These are phyloP conservation scores for Dinocampus coccinellae DNA, from an alignment of 2,888 invertebrate species.

Conservation along the genomic window DNA sequence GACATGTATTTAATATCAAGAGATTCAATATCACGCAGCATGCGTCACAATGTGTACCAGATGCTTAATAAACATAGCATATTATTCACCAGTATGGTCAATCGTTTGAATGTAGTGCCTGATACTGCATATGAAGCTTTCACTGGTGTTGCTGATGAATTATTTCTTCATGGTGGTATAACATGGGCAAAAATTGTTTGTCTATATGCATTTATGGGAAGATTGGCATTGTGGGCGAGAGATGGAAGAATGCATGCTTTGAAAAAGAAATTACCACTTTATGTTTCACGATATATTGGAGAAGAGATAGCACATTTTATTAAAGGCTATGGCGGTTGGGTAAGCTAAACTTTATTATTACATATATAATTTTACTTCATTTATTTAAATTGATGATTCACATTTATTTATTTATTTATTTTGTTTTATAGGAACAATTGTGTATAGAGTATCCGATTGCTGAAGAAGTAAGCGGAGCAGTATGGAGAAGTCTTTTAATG, in stretches of 20 bases:
- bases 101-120: conserved; percentile 67
- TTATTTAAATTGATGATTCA: not conserved
- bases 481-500: conserved; percentile 66
- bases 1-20: conserved; percentile 65
- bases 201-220: conserved; percentile 69
- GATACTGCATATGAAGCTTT: conserved; percentile 68
- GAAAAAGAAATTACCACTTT: conserved; percentile 64
- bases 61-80: conserved; percentile 70
- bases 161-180: conserved; percentile 67
- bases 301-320: conserved; percentile 68
- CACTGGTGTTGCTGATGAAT: conserved; percentile 68
- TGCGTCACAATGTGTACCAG: conserved; percentile 68
- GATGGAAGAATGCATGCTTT: conserved; percentile 65
- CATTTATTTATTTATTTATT: not conserved
- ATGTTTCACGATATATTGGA: conserved; percentile 68
- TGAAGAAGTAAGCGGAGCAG: conserved; percentile 66
- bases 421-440: conserved; percentile 60
- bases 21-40: conserved; percentile 68
- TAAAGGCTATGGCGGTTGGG: conserved; percentile 70
- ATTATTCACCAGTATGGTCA: conserved; percentile 70
- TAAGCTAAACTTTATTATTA: conserved; percentile 52
- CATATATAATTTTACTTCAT: conserved; percentile 2
- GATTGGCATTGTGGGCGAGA: conserved; percentile 66
- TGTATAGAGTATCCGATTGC: conserved; percentile 67
- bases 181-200: conserved; percentile 69